Percentiles rank a stretch among this genome's conserved stretches.
Evolutionary conservation across 2,797 vertebrate species (phyloP).

Genomic region (Lophius americanus): DNA sequence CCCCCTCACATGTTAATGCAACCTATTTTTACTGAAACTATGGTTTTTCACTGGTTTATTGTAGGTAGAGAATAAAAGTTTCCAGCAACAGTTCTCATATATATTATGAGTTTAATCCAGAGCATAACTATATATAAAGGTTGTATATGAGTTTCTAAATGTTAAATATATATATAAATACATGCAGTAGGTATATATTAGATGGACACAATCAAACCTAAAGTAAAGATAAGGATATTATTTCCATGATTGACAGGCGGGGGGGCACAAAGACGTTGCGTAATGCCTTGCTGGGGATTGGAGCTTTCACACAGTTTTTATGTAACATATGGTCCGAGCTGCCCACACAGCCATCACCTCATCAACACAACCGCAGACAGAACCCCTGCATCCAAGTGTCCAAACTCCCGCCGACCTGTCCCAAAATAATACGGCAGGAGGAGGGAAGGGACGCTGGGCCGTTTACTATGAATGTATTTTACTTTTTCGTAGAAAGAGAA

Average conservation of each 20-base stretch:
- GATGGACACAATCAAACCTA: no score
- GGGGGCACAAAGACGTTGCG: constrained; percentile 36
- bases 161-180: no score
- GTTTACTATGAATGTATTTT: neutral
- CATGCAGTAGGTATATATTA: no score
- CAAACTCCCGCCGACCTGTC: constrained; percentile 21
- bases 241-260: constrained; percentile 19
- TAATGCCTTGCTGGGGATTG: constrained; percentile 58
- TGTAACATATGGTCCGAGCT: constrained; percentile 67
- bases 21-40: no score
- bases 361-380: constrained; percentile 47
- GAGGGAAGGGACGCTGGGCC: constrained; percentile 14
- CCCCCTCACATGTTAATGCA: no score
- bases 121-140: no score
- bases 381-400: constrained; percentile 32
- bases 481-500: neutral
- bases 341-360: constrained; percentile 55
- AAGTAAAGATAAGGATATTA: neutral
- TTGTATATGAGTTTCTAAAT: no score
- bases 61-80: no score
- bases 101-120: no score
- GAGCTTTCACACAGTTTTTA: constrained; percentile 67
- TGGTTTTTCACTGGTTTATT: no score
- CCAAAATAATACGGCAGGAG: constrained; percentile 10
- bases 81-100: no score